phyloP scores from a whole-genome alignment of 2,888 invertebrate species.

The Aphodius granarius region DNA sequence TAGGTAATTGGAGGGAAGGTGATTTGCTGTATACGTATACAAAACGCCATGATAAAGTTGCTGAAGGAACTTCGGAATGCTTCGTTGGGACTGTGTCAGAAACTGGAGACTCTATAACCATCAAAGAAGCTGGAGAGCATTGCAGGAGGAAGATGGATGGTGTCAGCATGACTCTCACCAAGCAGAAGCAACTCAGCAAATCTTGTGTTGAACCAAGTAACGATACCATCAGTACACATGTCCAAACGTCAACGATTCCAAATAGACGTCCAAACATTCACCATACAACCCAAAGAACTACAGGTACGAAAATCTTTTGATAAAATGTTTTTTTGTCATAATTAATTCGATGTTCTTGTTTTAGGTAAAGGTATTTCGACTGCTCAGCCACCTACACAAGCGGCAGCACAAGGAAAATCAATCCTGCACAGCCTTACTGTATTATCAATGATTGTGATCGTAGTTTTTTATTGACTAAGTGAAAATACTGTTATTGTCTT shows the following conservation, averaged over 20 bases:
- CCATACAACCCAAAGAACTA: not conserved
- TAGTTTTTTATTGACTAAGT: not conserved
- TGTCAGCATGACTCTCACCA: conserved; percentile 63
- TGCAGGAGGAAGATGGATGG: conserved; percentile 65
- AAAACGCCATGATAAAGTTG: conserved; percentile 60
- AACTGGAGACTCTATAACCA: conserved; percentile 59
- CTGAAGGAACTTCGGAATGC: conserved; percentile 63
- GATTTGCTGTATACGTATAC: conserved; percentile 66
- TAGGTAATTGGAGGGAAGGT: conserved; percentile 68
- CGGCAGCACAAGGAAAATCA: not conserved
- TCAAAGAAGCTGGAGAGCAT: conserved; percentile 68
- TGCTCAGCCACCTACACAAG: not conserved
- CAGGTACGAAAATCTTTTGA: not conserved
- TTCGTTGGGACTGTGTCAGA: conserved; percentile 64
- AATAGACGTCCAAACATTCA: not conserved
- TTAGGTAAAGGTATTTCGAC: not conserved
- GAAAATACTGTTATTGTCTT: not conserved
- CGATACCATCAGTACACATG: not conserved
- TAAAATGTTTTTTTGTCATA: not conserved
- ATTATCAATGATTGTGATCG: not conserved
- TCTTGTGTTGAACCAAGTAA: conserved; percentile 17
- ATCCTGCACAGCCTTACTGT: not conserved
- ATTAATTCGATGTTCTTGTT: not conserved
- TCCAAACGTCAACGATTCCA: not conserved
- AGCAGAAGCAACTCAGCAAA: conserved; percentile 20